Conservation (phyloP, 2,113 vertebrate species). For the Rhabdornis inornatus region DNA sequence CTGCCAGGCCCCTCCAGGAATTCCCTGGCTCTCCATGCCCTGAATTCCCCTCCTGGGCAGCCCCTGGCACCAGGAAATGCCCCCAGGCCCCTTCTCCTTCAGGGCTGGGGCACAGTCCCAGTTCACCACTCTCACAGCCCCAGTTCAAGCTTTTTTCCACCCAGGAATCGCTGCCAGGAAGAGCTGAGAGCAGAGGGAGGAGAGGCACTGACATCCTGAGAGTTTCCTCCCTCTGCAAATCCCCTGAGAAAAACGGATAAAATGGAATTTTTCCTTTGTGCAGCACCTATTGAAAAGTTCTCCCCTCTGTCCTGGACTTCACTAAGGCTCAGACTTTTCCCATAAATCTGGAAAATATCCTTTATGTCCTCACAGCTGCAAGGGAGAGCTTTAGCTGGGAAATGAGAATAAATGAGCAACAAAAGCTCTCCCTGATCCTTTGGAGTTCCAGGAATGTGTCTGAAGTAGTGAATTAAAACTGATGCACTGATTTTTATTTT, state of each 20-base stretch:
- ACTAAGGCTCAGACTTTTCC: not conserved
- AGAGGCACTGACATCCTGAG: not conserved
- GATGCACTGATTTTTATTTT: not conserved
- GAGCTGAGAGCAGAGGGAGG: not conserved
- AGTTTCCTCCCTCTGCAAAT: not conserved
- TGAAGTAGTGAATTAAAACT: not conserved
- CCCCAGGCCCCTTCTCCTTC: not conserved
- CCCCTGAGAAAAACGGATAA: conserved; percentile 27
- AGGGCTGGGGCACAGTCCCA: not conserved
- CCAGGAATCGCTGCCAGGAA: not conserved
- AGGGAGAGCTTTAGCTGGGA: not conserved
- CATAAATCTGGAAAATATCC: not conserved
- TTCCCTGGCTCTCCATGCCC: not conserved
- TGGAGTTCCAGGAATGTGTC: not conserved
- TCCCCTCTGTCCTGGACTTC: not conserved
- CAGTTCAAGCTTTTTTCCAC: not conserved
- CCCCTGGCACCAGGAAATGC: not conserved
- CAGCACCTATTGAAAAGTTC: not conserved
- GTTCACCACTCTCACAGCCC: not conserved
- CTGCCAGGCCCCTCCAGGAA: not conserved
- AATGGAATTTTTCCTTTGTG: not conserved
- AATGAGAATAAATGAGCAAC: not conserved
- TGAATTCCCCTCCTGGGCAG: not conserved
- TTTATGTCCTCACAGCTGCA: not conserved
- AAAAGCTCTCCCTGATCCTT: not conserved